Percentiles rank a stretch among this genome's conserved stretches.
phyloP scores from a whole-genome alignment of 2,888 invertebrate species.

The Lasioglossum malachurum region DNA sequence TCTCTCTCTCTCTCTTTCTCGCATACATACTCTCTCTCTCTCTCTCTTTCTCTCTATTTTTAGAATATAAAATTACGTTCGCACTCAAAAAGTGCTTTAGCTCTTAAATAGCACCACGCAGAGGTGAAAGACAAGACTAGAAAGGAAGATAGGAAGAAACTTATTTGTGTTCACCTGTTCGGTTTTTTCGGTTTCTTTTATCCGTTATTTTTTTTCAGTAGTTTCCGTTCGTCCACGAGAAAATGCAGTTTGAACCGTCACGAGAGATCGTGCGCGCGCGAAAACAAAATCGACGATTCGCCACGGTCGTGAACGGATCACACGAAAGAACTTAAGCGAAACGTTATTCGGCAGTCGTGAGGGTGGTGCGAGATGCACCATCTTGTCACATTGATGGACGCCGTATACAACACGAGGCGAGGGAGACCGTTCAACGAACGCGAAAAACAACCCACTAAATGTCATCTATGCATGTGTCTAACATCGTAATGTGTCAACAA shows the following conservation, averaged over 20 bases:
- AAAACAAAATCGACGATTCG: conserved; percentile 29
- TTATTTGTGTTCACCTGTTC: conserved; percentile 20
- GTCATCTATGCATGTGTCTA: not conserved
- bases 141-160: conserved; percentile 68
- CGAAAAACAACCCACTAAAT: not conserved
- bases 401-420: conserved; percentile 31
- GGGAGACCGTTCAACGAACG: conserved; percentile 42
- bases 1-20: not conserved
- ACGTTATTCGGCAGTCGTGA: conserved; percentile 47
- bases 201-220: not conserved
- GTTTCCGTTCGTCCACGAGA: conserved; percentile 22
- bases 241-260: conserved; percentile 47
- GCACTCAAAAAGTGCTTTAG: conserved; percentile 55
- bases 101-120: conserved; percentile 68
- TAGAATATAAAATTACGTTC: conserved; percentile 63
- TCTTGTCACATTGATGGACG: conserved; percentile 13
- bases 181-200: conserved; percentile 13
- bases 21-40: not conserved
- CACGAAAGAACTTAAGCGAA: conserved; percentile 32
- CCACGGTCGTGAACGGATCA: conserved; percentile 12
- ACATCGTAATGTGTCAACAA: not conserved
- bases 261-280: conserved; percentile 28
- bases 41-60: conserved; percentile 31
- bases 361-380: conserved; percentile 43
- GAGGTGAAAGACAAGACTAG: conserved; percentile 71